Conservation (phyloP, 1,140 invertebrate genomes). For the Brachystomella parvula region DNA sequence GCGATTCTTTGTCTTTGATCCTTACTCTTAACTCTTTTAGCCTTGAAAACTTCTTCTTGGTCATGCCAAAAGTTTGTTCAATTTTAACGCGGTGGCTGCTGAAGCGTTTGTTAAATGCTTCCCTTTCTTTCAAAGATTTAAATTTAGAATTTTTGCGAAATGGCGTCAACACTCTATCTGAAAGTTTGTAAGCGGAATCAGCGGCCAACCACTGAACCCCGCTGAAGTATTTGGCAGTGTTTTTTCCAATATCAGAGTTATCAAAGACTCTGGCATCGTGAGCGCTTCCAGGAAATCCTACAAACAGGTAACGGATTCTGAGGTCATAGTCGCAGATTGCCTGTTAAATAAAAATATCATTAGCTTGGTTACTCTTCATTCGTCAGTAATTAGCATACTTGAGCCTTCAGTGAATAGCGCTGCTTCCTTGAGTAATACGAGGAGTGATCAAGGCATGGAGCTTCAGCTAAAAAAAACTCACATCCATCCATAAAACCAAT, state of each 20-base stretch:
- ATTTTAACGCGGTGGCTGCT: constrained; percentile 10
- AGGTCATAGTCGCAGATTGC: constrained; percentile 15
- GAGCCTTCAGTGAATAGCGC: constrained; percentile 14
- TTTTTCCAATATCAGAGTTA: neutral
- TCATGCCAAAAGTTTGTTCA: constrained; percentile 12
- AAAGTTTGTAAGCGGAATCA: neutral
- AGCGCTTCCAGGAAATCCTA: constrained; percentile 10
- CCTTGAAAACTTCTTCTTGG: constrained; percentile 2
- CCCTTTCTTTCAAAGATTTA: neutral
- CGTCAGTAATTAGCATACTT: too few relatives aligned
- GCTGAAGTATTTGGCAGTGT: neutral
- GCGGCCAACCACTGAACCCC: neutral
- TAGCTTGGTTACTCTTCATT: too few relatives aligned
- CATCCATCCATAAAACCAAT: constrained; percentile 21
- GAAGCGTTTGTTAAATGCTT: neutral
- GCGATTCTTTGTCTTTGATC: neutral
- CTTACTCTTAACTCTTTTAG: constrained; percentile 14
- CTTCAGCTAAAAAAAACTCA: neutral
- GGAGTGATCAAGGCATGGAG: constrained; percentile 4
- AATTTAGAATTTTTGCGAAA: neutral
- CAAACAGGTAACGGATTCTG: neutral
- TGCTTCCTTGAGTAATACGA: constrained; percentile 19
- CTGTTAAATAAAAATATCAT: too few relatives aligned
- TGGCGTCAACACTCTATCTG: neutral
- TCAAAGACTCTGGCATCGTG: constrained; percentile 21